phyloP scores from a whole-genome alignment of 1,140 invertebrate genomes.

The Portunus trituberculatus region DNA sequence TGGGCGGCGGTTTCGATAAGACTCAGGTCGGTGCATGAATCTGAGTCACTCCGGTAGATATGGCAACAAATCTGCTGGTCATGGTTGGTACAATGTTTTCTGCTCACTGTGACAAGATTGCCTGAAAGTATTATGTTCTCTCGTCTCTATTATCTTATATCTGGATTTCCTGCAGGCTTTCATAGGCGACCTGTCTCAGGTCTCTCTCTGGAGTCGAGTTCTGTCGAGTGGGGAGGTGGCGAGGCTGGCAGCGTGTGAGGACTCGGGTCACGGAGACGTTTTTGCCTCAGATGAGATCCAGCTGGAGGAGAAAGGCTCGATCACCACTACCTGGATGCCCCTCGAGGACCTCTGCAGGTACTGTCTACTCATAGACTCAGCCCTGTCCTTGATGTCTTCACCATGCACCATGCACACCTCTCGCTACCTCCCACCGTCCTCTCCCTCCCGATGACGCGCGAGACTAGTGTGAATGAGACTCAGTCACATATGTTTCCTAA shows the following conservation, averaged over 20 bases:
- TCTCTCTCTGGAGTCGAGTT: conserved; percentile 33
- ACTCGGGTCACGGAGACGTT: background rate
- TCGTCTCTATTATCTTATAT: no score
- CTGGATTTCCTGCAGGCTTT: background rate
- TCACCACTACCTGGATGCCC: background rate
- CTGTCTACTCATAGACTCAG: background rate
- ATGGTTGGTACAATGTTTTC: background rate
- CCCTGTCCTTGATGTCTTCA: background rate
- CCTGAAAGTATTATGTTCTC: background rate
- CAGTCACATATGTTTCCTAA: no score
- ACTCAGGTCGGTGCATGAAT: background rate
- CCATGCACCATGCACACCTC: background rate
- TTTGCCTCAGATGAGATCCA: conserved; percentile 28
- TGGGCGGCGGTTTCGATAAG: conserved; percentile 46
- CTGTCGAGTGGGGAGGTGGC: background rate
- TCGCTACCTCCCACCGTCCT: background rate
- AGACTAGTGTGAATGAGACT: background rate
- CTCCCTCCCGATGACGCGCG: no score
- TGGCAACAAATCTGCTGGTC: background rate
- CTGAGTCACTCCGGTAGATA: background rate
- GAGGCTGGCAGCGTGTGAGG: background rate
- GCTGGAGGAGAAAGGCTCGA: background rate
- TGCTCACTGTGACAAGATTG: background rate
- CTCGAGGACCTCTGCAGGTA: conserved; percentile 40
- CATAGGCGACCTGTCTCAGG: conserved; percentile 37